Evolutionary conservation across 1,140 invertebrate species (phyloP).

Genomic region (Aporrectodea caliginosa): DNA sequence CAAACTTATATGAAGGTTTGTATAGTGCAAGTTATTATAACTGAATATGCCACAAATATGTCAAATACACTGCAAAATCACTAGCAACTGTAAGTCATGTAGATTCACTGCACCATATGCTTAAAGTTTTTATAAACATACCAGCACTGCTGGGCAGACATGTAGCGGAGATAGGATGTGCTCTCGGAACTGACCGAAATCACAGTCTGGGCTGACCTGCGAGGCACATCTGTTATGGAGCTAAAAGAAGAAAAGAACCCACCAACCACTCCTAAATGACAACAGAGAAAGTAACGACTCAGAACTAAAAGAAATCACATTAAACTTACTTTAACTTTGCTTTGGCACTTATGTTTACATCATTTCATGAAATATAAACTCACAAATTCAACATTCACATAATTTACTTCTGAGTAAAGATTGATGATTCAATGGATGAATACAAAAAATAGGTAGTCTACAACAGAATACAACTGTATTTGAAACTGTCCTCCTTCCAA

Average conservation of each 20-base stretch:
- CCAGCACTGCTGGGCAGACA: conserved; percentile 84
- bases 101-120: too few relatives aligned
- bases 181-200: conserved; percentile 73
- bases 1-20: too few relatives aligned
- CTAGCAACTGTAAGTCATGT: too few relatives aligned
- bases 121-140: conserved; percentile 41
- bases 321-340: not conserved
- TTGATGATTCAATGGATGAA: too few relatives aligned
- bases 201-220: conserved; percentile 84
- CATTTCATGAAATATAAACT: not conserved
- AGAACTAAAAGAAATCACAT: too few relatives aligned
- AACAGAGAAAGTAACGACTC: too few relatives aligned
- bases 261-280: not conserved
- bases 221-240: conserved; percentile 90
- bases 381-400: not conserved
- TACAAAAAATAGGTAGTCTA: too few relatives aligned
- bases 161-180: conserved; percentile 91
- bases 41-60: too few relatives aligned
- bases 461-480: too few relatives aligned
- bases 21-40: too few relatives aligned
- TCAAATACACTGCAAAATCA: too few relatives aligned
- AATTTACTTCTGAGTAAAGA: not conserved
- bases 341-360: not conserved
- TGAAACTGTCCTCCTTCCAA: too few relatives aligned
- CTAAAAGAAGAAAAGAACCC: conserved; percentile 57